Conservation (phyloP, 2,888 invertebrate genomes). For the Toxonevra muliebris region DNA sequence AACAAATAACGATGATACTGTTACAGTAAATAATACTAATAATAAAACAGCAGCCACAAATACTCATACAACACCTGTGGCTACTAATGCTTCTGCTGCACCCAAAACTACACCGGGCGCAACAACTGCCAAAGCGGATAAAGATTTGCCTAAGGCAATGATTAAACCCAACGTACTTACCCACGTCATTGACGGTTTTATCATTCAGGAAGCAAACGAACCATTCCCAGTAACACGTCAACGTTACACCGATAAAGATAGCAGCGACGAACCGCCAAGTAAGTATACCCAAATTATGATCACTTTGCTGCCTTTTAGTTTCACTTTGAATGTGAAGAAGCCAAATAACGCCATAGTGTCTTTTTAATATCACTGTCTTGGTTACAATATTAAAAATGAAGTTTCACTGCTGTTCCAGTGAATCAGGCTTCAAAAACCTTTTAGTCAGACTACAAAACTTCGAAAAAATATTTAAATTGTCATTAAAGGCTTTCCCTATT, state of each 20-base stretch:
- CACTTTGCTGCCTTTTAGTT: no score
- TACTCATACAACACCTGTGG: constrained; percentile 16
- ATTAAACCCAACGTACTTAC: constrained; percentile 95
- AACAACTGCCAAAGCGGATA: constrained; percentile 56
- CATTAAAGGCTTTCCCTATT: no score
- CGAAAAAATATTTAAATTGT: no score
- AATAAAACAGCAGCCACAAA: constrained; percentile 31
- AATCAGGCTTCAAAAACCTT: no score
- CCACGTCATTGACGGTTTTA: constrained; percentile 96
- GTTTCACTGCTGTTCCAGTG: no score
- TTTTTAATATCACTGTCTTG: no score
- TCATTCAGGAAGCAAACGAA: constrained; percentile 93
- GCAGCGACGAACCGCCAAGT: constrained; percentile 81
- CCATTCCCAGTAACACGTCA: constrained; percentile 83
- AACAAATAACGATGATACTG: constrained; percentile 21
- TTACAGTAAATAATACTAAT: constrained; percentile 4
- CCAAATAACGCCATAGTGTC: no score
- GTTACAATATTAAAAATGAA: no score
- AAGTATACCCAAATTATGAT: constrained; percentile 41
- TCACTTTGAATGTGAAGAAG: no score
- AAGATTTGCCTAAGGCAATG: constrained; percentile 82
- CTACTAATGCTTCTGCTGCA: constrained; percentile 12
- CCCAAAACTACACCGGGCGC: constrained; percentile 55
- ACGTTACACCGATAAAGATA: constrained; percentile 70
- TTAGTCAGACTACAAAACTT: no score